These are phyloP conservation scores for Pungitius pungitius DNA, from an alignment of 2,113 vertebrate species.

Conservation along the genomic window DNA sequence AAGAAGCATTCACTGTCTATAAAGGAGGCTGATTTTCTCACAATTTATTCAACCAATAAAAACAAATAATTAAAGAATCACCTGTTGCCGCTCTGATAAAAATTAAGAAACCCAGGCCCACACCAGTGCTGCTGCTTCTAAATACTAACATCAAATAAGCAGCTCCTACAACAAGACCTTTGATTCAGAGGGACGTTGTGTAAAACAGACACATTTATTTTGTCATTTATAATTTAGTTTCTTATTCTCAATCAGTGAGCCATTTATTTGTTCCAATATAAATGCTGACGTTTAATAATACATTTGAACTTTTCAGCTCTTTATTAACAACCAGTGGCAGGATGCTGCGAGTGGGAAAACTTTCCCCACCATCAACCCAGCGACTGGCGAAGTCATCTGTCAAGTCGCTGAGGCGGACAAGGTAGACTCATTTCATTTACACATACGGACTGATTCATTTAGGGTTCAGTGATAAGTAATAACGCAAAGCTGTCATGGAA, in stretches of 20 bases:
- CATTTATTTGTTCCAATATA: background rate
- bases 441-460: background rate
- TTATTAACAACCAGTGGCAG: conserved; percentile 96
- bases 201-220: no score
- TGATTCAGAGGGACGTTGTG: background rate
- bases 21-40: no score
- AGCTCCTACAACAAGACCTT: no score
- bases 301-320: conserved; percentile 82
- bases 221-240: background rate
- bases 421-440: conserved; percentile 70
- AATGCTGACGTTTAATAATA: background rate
- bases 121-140: no score
- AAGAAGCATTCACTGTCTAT: no score
- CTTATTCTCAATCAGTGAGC: background rate
- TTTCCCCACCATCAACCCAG: conserved; percentile 90
- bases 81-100: no score
- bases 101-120: no score
- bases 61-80: no score
- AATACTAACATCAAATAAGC: no score
- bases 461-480: no score
- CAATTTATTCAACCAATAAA: no score
- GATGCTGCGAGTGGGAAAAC: conserved; percentile 90
- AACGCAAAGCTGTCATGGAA: background rate
- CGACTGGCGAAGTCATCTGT: conserved; percentile 92
- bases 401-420: conserved; percentile 92